Evolutionary conservation across 2,113 vertebrate species (phyloP).

Genomic region (Atrichornis clamosus): DNA sequence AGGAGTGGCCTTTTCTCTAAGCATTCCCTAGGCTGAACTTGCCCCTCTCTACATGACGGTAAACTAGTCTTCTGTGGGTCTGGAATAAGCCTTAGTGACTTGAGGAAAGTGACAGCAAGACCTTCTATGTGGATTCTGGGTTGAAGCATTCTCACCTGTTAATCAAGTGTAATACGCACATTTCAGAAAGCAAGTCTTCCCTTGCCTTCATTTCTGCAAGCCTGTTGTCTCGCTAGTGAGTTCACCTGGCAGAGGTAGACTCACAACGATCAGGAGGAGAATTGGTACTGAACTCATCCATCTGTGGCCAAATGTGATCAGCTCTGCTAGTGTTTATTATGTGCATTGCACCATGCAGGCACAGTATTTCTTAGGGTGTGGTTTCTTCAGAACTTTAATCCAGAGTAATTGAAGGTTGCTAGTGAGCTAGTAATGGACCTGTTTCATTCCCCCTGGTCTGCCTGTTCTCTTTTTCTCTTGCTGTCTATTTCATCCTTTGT

Average conservation of each 20-base stretch:
- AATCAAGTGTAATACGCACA: neutral
- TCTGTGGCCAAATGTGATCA: neutral
- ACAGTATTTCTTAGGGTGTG: constrained; percentile 1
- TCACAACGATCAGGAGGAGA: neutral
- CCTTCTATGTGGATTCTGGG: neutral
- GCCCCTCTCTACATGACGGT: accelerated
- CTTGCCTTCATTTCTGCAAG: neutral
- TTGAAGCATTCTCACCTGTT: neutral
- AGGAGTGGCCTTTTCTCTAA: neutral
- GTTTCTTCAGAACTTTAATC: constrained; percentile 7
- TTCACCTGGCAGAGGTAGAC: neutral
- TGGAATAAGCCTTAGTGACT: neutral
- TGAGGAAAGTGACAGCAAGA: neutral
- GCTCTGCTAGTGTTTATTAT: neutral
- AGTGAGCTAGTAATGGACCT: neutral
- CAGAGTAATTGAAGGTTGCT: neutral
- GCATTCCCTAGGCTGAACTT: neutral
- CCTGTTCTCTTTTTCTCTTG: neutral
- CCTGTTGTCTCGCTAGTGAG: neutral
- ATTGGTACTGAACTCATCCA: neutral
- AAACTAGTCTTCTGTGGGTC: neutral
- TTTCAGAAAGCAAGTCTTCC: neutral
- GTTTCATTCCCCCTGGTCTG: neutral
- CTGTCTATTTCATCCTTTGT: neutral
- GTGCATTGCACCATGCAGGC: neutral